Base-by-base conservation (phyloP, 2,888 invertebrate genomes). In the Atethmia centrago region DNA sequence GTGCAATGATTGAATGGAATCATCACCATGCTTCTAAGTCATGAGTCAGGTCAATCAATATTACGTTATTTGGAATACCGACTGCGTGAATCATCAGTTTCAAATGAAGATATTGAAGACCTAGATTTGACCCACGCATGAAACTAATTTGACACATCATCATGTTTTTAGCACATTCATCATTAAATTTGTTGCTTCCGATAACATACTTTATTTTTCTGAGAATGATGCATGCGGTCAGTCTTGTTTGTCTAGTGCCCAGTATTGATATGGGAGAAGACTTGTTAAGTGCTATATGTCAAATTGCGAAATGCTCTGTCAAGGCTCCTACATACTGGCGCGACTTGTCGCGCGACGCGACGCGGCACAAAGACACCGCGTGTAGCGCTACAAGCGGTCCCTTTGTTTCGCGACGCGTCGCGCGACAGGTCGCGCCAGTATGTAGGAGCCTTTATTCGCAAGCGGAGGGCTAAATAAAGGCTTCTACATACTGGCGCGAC, bases 11-110 rank as follows among this genome's bases (percentile, higher is more conserved):
- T 75, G 80, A 84, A 74, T 69, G 73, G 71, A 84, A 84, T 84
- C 84, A 84, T 86, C 82, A 80, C 61, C 58, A 66, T 68, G 79
- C 65, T 82, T 84, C 79, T 82, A 74, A 79, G 45, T 71, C 69
- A 82, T 86, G 86, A 86, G 64, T 87, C 86, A 87, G 53, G 45
- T 59, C 45, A 77, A 71, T 75, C 73, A 77, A 61, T 74, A 65
- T 82, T 86, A 79, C 80, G 77, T 73, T 79, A 74, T 71, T 66
- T 64, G 45, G 71, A 66, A 77, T 76, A 71, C 79, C 58, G 55
- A 67, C n/a, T 47, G 70, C 55, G 42, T 87, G 84, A 84, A 67
- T 86, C 88, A 87, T 78, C 61, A 49, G 61, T 65, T 77, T 59
- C 42, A 71, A 79, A 65, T 56, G 58, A 65, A 55, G 71, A 69